Percentiles rank a stretch among this genome's conserved stretches.
These are phyloP conservation scores for Pogonus chalceus DNA, from an alignment of 1,140 invertebrate species.

Conservation along the genomic window DNA sequence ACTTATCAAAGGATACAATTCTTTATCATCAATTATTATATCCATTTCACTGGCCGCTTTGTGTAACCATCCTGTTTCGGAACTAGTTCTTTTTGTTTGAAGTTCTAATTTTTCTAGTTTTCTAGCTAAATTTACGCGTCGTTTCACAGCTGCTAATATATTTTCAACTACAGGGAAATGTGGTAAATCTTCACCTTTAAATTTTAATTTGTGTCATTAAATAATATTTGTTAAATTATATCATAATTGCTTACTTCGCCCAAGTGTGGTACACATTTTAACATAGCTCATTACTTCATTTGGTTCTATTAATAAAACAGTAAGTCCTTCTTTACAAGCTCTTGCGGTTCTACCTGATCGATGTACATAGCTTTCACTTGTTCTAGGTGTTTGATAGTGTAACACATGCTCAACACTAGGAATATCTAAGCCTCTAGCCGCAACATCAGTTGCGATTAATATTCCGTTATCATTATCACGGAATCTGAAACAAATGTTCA, in stretches of 20 bases:
- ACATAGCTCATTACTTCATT: constrained; percentile 70
- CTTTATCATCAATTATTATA: constrained; percentile 67
- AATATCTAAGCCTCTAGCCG: constrained; percentile 93
- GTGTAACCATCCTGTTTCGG: constrained; percentile 70
- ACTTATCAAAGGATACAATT: constrained; percentile 45
- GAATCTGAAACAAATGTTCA: constrained; percentile 62
- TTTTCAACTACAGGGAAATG: constrained; percentile 66
- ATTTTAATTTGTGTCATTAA: constrained; percentile 2
- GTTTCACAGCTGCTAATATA: constrained; percentile 54
- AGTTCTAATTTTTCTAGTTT: constrained; percentile 70
- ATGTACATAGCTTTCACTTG: constrained; percentile 93
- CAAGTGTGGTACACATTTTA: constrained; percentile 72
- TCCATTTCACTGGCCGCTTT: constrained; percentile 80
- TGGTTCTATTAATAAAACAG: constrained; percentile 85
- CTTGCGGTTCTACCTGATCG: constrained; percentile 92
- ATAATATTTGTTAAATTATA: too few relatives aligned
- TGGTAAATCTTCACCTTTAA: constrained; percentile 68
- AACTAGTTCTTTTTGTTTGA: constrained; percentile 51
- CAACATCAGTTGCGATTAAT: constrained; percentile 95
- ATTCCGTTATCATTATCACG: constrained; percentile 61
- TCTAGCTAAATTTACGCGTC: constrained; percentile 64
- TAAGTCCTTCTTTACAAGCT: constrained; percentile 78
- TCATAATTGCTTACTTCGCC: constrained; percentile 53
- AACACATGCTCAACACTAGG: constrained; percentile 89
- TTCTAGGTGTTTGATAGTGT: constrained; percentile 94